A percentile compares a stretch with the other conserved stretches of the same genome.
Conservation (phyloP, 2,797 vertebrate genomes). For the Acanthurus leucopareius region DNA sequence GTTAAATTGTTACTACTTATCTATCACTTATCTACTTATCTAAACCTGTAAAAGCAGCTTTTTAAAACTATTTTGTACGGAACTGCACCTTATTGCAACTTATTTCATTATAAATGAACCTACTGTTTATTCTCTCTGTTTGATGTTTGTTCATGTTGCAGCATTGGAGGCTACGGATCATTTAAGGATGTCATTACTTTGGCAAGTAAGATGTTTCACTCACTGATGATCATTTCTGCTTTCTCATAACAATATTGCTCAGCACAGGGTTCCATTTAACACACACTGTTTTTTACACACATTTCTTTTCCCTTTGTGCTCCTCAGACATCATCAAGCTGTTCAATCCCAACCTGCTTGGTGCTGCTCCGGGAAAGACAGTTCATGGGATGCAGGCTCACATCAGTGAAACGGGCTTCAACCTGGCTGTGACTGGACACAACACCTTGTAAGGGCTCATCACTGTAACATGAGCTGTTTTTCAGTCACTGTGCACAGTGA, state of each 20-base stretch:
- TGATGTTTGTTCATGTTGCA: conserved; percentile 48
- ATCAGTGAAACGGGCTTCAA: conserved; percentile 87
- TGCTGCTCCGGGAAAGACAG: conserved; percentile 80
- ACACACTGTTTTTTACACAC: not conserved
- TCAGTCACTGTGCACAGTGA: not conserved
- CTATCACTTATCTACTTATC: no score
- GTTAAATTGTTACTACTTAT: no score
- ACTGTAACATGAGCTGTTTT: not conserved
- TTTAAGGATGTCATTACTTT: conserved; percentile 87
- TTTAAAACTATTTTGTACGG: not conserved
- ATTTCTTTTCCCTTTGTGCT: not conserved
- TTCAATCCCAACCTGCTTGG: conserved; percentile 87
- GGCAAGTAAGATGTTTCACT: conserved; percentile 83
- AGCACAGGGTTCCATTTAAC: not conserved
- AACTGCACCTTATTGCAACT: not conserved
- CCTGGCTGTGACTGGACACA: conserved; percentile 88
- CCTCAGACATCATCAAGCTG: conserved; percentile 85
- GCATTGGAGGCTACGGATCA: conserved; percentile 87
- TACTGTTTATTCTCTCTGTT: not conserved
- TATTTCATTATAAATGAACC: not conserved
- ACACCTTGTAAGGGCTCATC: conserved; percentile 82
- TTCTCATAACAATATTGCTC: not conserved
- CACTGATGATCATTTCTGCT: not conserved
- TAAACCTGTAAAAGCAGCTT: no score
- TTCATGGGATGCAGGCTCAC: conserved; percentile 80